Evolutionary conservation across 2,888 invertebrate species (phyloP).

Genomic region (Danaus chrysippus): DNA sequence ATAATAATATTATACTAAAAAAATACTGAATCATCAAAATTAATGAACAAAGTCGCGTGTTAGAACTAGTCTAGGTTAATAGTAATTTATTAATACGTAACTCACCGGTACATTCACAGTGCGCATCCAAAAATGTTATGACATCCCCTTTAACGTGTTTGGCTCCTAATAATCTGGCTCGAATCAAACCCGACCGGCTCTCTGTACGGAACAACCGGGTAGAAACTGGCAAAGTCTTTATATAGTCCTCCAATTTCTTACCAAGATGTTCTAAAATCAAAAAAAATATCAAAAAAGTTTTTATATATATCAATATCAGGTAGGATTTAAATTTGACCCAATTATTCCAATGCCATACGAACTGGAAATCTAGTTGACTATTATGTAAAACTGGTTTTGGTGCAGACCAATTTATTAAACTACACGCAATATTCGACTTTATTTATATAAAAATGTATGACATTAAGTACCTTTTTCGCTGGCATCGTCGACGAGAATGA

Average conservation of each 20-base stretch:
- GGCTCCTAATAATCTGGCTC: conserved; percentile 96
- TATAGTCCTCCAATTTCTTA: conserved; percentile 92
- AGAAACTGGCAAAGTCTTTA: conserved; percentile 89
- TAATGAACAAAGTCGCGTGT: background rate
- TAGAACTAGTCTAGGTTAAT: background rate
- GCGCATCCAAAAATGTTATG: conserved; percentile 98
- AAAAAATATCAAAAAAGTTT: background rate
- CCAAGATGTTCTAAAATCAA: conserved; percentile 88
- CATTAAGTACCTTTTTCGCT: conserved; percentile 89
- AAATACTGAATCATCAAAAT: background rate
- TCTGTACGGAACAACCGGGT: conserved; percentile 94
- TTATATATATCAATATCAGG: background rate
- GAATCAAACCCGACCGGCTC: conserved; percentile 95
- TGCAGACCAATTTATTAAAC: too few relatives aligned
- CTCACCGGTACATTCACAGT: conserved; percentile 92
- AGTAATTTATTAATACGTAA: background rate
- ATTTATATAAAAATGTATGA: background rate
- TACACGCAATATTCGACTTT: too few relatives aligned
- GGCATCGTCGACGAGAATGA: conserved; percentile 98
- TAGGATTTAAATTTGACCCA: too few relatives aligned
- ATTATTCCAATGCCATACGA: too few relatives aligned
- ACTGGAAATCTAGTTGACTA: too few relatives aligned
- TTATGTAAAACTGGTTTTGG: too few relatives aligned
- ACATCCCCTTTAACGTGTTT: conserved; percentile 94
- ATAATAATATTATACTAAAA: conserved; percentile 1